Conservation (phyloP, 2,888 invertebrate genomes). For the Archips xylosteana region DNA sequence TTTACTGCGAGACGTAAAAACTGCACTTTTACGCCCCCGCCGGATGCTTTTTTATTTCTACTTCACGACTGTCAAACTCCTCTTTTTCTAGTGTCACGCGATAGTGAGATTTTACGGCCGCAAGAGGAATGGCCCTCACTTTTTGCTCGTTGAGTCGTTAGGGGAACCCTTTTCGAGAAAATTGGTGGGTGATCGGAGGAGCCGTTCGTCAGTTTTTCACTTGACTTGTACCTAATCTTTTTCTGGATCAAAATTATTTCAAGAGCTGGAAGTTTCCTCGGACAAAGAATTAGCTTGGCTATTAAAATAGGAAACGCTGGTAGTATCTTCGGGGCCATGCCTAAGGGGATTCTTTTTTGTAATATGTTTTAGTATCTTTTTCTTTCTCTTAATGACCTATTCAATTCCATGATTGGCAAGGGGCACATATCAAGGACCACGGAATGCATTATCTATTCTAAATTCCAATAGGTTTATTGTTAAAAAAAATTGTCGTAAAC, state of each 20-base stretch:
- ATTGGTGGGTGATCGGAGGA: slow-evolving; percentile 11
- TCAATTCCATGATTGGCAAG: too few species aligned
- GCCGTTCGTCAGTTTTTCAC: slow-evolving; percentile 12
- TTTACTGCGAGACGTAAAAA: slow-evolving; percentile 66
- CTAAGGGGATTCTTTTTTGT: too few species aligned
- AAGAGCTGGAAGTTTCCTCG: neutral
- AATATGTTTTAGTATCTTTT: too few species aligned
- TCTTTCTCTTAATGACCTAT: too few species aligned
- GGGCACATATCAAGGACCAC: too few species aligned
- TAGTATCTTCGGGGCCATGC: too few species aligned
- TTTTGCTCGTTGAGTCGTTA: slow-evolving; percentile 34
- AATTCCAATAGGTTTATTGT: too few species aligned
- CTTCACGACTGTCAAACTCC: slow-evolving; percentile 64
- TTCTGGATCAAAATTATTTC: neutral
- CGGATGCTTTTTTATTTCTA: slow-evolving; percentile 64
- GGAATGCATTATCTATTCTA: too few species aligned
- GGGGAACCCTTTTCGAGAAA: slow-evolving; percentile 12
- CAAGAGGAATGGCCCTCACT: slow-evolving; percentile 36
- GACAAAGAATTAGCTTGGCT: too few species aligned
- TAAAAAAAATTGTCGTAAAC: too few species aligned
- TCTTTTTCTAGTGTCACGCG: slow-evolving; percentile 61
- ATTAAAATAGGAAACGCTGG: too few species aligned
- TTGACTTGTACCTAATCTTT: neutral
- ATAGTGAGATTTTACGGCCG: slow-evolving; percentile 62
- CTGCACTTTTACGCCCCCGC: slow-evolving; percentile 65